These are phyloP conservation scores for Meteorus colon DNA, from an alignment of 2,888 invertebrate species.

Conservation along the genomic window DNA sequence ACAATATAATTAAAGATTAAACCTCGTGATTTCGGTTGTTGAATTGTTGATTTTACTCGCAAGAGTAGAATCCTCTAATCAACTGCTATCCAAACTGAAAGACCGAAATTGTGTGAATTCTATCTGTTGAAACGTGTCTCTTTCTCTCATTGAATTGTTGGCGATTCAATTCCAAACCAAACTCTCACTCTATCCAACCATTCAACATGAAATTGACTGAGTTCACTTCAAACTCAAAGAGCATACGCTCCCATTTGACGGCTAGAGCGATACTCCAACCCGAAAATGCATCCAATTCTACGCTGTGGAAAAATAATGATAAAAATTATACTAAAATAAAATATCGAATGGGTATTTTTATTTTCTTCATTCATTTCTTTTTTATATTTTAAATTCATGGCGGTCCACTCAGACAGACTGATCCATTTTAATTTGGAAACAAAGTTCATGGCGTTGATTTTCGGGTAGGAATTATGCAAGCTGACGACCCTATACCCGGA, in stretches of 20 bases:
- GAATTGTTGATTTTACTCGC: slow-evolving; percentile 24
- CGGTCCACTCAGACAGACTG: neutral
- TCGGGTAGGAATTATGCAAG: slow-evolving; percentile 38
- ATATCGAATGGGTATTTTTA: neutral
- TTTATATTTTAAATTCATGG: neutral
- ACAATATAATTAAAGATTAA: slow-evolving; percentile 1
- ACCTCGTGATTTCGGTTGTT: neutral
- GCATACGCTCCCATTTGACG: neutral
- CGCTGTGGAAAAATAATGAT: neutral
- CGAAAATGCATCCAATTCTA: neutral
- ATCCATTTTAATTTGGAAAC: slow-evolving; percentile 40
- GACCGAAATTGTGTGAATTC: neutral
- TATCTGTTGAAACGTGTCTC: slow-evolving; percentile 7
- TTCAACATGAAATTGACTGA: slow-evolving; percentile 24
- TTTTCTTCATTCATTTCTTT: neutral
- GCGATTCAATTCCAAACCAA: slow-evolving; percentile 42
- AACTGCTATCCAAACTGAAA: slow-evolving; percentile 19
- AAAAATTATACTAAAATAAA: slow-evolving; percentile 4
- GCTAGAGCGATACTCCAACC: neutral
- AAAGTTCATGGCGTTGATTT: slow-evolving; percentile 44
- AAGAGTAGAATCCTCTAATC: slow-evolving; percentile 28
- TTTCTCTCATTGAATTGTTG: slow-evolving; percentile 27
- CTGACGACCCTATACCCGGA: slow-evolving; percentile 33
- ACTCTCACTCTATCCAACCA: slow-evolving; percentile 19
- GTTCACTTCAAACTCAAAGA: slow-evolving; percentile 35